A percentile compares a stretch with the other conserved stretches of the same genome.
These are phyloP conservation scores for Aulostomus chinensis DNA, from an alignment of 2,797 vertebrate genomes.

Conservation along the genomic window DNA sequence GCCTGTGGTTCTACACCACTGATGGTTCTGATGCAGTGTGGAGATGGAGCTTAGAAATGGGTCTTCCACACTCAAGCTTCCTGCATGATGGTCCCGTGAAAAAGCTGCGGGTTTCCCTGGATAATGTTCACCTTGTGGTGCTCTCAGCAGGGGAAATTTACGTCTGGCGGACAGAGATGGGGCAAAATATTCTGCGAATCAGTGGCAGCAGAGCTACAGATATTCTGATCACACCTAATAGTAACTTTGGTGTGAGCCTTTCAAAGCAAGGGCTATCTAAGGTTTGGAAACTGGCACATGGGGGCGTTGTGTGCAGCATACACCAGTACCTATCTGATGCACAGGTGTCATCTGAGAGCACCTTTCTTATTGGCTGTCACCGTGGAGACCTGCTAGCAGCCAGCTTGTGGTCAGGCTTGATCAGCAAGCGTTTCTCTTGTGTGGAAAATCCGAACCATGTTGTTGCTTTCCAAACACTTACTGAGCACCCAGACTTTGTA, in stretches of 20 bases:
- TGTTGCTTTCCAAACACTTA: conserved; percentile 74
- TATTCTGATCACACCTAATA: conserved; percentile 80
- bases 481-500: conserved; percentile 75
- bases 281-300: conserved; percentile 79
- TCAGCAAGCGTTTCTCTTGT: conserved; percentile 77
- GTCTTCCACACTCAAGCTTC: conserved; percentile 57
- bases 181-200: conserved; percentile 74
- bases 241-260: conserved; percentile 76
- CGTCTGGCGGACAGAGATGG: conserved; percentile 75
- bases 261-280: conserved; percentile 66
- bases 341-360: conserved; percentile 78
- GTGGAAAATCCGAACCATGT: conserved; percentile 56
- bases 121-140: conserved; percentile 68
- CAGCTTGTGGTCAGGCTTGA: conserved; percentile 81
- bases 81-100: conserved; percentile 72
- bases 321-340: conserved; percentile 65
- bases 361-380: conserved; percentile 78
- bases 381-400: conserved; percentile 76
- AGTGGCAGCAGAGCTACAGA: conserved; percentile 60
- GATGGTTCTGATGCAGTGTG: conserved; percentile 78
- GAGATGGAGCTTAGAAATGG: conserved; percentile 69
- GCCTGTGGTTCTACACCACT: conserved; percentile 69
- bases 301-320: conserved; percentile 76
- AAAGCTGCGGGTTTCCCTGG: conserved; percentile 68
- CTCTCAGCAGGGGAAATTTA: conserved; percentile 76